Evolutionary conservation across 2,113 vertebrate species (phyloP), one percentile per base, ranked within the genome.

Genomic region (Apodemus sylvaticus): DNA sequence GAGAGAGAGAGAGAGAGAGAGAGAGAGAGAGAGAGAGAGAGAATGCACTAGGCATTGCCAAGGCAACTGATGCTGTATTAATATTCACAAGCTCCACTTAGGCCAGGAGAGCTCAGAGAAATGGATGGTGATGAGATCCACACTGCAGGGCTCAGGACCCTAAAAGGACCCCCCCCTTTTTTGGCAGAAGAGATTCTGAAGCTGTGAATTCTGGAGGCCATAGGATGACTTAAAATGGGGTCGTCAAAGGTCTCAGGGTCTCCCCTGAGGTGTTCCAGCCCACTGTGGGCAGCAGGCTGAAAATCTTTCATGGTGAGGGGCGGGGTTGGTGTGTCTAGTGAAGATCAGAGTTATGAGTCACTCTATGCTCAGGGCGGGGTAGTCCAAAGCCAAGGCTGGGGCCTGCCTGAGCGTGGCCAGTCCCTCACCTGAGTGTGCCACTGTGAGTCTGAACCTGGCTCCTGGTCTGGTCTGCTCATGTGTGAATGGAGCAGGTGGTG

Each of bases 1-100:
- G 58, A 17, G 48, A 17, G 4, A 3, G 14, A 16, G 3, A 10
- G 29, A 29, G 62, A 64, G 62, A 64, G 62, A 64, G 24, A 55
- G n/a, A 36, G 19, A 78, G 10, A 13, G 34, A 77, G 77, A 60
- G 89, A 89, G 31, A 34, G 8, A 68, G 11, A 68, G 58, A 22
- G 7, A 5, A 34, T 4, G 19, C 0, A 16, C 1, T 51, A 3
- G 16, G 11, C 68, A 14, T 81, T 1, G 4, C 13, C 39, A 70
- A 39, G 20, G 45, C 55, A 93, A 20, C 36, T 68, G 0, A 34
- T 79, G 45, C 24, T 26, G 4, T n/a, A 76, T 22, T 11, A 34
- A 36, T 64, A 20, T 71, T 82, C 7, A 11, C 51, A 34, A 64
- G 14, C 10, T 92, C 85, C n/a, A 53, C 19, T 2, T 14, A 62